Evolutionary conservation across 1,140 invertebrate genomes (phyloP).

Genomic region (Leptoteleia sp.): DNA sequence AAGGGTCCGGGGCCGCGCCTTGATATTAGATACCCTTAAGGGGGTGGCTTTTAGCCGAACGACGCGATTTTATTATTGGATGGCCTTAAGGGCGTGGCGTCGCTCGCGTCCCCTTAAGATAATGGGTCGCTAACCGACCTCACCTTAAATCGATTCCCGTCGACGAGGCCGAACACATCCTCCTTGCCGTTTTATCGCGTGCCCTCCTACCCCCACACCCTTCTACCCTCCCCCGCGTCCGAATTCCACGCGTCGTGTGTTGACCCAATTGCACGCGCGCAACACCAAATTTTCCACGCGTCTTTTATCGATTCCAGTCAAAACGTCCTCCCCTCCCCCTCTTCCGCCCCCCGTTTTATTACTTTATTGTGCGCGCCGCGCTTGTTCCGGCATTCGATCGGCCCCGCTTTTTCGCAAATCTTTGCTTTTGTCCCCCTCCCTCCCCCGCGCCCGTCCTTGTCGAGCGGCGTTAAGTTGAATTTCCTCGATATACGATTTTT

Average conservation of each 20-base stretch:
- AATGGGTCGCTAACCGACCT: conserved; percentile 71
- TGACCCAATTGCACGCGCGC: conserved; percentile 43
- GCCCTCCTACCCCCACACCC: too few species aligned
- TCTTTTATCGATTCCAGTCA: too few species aligned
- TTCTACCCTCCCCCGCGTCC: background rate
- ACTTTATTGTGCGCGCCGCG: too few species aligned
- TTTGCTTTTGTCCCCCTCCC: too few species aligned
- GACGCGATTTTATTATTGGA: conserved; percentile 78
- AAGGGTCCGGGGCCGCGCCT: conserved; percentile 75
- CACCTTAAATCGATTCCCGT: conserved; percentile 66
- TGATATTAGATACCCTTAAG: conserved; percentile 73
- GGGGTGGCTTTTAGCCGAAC: conserved; percentile 79
- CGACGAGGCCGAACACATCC: background rate
- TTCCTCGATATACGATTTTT: too few species aligned
- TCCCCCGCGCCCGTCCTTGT: too few species aligned
- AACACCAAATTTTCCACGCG: conserved; percentile 27
- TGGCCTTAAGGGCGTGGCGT: conserved; percentile 71
- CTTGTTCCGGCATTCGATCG: too few species aligned
- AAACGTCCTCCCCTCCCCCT: too few species aligned
- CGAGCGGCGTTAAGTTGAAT: too few species aligned
- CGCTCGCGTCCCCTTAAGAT: conserved; percentile 45
- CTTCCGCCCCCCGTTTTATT: too few species aligned
- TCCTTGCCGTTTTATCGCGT: conserved; percentile 27
- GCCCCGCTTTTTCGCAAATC: too few species aligned
- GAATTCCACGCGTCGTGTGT: conserved; percentile 17